phyloP scores from a whole-genome alignment of 2,113 vertebrate species.

The Illadopsis cleaveri region DNA sequence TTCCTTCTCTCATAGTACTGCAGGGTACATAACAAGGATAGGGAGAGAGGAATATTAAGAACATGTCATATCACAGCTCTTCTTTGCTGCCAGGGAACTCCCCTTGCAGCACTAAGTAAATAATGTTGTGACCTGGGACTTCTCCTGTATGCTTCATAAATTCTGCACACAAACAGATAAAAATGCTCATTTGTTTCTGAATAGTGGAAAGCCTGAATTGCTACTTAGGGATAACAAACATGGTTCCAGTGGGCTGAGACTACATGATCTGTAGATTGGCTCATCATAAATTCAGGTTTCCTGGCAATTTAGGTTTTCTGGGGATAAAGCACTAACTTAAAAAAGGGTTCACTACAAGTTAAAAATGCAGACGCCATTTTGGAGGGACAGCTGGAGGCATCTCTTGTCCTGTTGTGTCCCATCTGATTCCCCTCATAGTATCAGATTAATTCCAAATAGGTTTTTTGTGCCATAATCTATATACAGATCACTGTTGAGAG shows the following conservation, averaged over 20 bases:
- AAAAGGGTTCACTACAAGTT: background rate
- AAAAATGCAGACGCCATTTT: background rate
- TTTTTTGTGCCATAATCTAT: background rate
- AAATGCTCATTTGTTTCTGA: conserved; percentile 11
- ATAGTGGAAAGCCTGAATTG: background rate
- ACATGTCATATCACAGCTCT: background rate
- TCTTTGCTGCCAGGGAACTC: background rate
- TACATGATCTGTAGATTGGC: background rate
- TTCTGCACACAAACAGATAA: conserved; percentile 8
- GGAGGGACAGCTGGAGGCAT: background rate
- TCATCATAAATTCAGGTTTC: background rate
- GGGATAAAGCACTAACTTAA: background rate
- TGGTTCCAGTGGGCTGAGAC: background rate
- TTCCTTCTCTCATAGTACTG: background rate
- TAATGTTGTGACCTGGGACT: background rate
- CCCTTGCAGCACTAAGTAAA: background rate
- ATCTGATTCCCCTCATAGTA: background rate
- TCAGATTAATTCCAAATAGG: background rate
- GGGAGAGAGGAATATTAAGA: background rate
- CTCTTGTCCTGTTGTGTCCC: background rate
- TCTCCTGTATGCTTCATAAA: background rate
- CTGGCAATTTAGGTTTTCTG: background rate
- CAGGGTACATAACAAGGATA: background rate
- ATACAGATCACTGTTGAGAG: background rate
- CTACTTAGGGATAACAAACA: background rate